Evolutionary conservation across 2,888 invertebrate species (phyloP).

Genomic region (Acrobasis repandana): DNA sequence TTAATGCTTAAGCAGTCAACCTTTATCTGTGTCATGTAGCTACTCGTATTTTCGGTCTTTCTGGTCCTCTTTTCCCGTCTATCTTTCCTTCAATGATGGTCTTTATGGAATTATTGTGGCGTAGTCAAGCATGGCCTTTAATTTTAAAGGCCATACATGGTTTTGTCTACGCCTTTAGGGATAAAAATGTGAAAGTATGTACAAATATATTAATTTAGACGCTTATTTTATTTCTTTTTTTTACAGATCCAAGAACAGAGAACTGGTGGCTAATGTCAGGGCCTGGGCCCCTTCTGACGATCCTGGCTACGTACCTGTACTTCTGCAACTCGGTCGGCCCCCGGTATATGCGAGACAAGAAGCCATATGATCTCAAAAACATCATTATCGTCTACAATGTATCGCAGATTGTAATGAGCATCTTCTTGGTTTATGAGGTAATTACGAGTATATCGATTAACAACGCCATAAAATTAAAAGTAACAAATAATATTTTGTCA

Average conservation of each 20-base stretch:
- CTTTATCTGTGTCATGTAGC: too few species aligned
- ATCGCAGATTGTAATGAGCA: constrained; percentile 93
- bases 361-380: constrained; percentile 88
- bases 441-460: constrained; percentile 21
- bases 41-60: too few species aligned
- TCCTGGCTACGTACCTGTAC: constrained; percentile 86
- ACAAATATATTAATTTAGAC: too few species aligned
- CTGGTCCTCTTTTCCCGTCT: too few species aligned
- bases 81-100: too few species aligned
- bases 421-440: constrained; percentile 85
- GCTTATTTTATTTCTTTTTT: background rate
- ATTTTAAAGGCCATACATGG: too few species aligned
- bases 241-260: constrained; percentile 88
- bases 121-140: too few species aligned
- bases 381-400: constrained; percentile 91
- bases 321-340: constrained; percentile 91
- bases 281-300: constrained; percentile 86
- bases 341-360: constrained; percentile 88
- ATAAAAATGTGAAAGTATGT: too few species aligned
- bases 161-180: too few species aligned
- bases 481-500: background rate
- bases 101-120: too few species aligned
- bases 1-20: too few species aligned
- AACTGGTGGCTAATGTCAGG: constrained; percentile 91
- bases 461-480: too few species aligned